A percentile compares a stretch with the other conserved stretches of the same genome.
Conservation (phyloP, 2,888 invertebrate genomes). For the Rhamphomyia laevipes region DNA sequence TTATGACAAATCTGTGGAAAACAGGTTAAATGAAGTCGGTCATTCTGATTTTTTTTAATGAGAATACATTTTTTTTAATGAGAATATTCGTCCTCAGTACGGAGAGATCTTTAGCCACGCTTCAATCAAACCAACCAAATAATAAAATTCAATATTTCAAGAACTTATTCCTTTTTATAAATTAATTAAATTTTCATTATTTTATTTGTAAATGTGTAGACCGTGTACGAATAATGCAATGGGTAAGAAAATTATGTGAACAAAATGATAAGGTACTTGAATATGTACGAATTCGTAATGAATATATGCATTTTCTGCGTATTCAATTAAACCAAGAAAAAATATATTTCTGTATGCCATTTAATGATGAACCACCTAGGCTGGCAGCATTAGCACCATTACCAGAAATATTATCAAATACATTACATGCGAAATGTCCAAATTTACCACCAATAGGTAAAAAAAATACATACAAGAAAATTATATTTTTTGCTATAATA, state of each 20-base stretch:
- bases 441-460: constrained; percentile 37
- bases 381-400: constrained; percentile 32
- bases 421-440: constrained; percentile 27
- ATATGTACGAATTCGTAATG: constrained; percentile 39
- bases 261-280: constrained; percentile 39
- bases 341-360: constrained; percentile 37
- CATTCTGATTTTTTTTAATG: too few relatives aligned
- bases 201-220: constrained; percentile 24
- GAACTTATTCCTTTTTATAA: too few relatives aligned
- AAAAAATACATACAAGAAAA: not conserved
- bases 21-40: too few relatives aligned
- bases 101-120: too few relatives aligned
- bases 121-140: too few relatives aligned
- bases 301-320: constrained; percentile 41
- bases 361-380: constrained; percentile 37
- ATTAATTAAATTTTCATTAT: not conserved
- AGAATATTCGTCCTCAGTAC: too few relatives aligned
- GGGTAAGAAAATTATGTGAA: constrained; percentile 39
- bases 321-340: constrained; percentile 40
- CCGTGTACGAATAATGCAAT: constrained; percentile 42
- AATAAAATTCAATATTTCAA: too few relatives aligned
- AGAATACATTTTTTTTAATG: too few relatives aligned
- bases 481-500: not conserved
- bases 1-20: too few relatives aligned
- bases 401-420: constrained; percentile 39